phyloP scores from a whole-genome alignment of 2,113 vertebrate genomes.

The Mustela lutreola region DNA sequence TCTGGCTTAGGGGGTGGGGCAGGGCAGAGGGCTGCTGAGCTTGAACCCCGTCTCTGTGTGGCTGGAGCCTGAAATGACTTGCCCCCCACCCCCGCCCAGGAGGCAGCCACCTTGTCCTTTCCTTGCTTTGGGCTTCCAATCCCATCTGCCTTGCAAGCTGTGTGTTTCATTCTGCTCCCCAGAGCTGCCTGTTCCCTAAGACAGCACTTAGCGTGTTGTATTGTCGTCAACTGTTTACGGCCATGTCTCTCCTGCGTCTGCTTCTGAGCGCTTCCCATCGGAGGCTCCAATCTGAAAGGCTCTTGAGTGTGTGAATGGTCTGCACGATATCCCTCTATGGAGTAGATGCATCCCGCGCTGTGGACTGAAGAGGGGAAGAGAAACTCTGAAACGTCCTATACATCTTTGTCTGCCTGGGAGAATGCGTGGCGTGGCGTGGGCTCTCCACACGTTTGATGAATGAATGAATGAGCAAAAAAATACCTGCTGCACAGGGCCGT shows the following conservation, averaged over 20 bases:
- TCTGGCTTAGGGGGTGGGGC: not conserved
- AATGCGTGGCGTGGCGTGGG: accelerated
- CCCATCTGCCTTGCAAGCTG: slow-evolving; percentile 75
- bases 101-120: not conserved
- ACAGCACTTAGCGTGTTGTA: not conserved
- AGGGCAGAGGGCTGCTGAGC: not conserved
- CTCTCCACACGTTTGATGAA: not conserved
- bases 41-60: not conserved
- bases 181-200: slow-evolving; percentile 48
- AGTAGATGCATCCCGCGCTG: not conserved
- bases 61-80: not conserved
- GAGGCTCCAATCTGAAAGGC: slow-evolving; percentile 2
- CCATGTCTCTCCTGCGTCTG: not conserved
- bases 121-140: not conserved
- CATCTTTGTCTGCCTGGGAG: not conserved
- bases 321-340: not conserved
- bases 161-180: slow-evolving; percentile 38
- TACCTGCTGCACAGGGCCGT: no score
- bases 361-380: not conserved
- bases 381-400: not conserved
- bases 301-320: slow-evolving; percentile 41
- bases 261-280: not conserved
- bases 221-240: slow-evolving; percentile 32
- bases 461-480: not conserved
- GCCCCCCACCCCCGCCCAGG: not conserved